Percentiles rank a stretch among this genome's conserved stretches.
Conservation (phyloP, 2,113 vertebrate genomes). For the Perca fluviatilis region DNA sequence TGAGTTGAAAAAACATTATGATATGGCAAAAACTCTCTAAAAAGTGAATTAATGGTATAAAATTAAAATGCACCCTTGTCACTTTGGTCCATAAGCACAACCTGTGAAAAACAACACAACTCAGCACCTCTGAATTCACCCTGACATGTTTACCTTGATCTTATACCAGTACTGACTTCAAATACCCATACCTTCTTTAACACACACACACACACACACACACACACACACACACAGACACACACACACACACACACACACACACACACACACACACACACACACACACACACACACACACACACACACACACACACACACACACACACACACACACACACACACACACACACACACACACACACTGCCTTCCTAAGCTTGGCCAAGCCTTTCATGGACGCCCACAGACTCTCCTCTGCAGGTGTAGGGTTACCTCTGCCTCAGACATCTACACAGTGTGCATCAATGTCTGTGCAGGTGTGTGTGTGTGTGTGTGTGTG, state of each 20-base stretch:
- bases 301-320: neutral
- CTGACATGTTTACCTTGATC: slow-evolving; percentile 47
- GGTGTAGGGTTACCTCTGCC: slow-evolving; percentile 72
- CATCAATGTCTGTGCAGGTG: slow-evolving; percentile 22
- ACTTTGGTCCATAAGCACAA: neutral
- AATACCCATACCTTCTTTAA: slow-evolving; percentile 52
- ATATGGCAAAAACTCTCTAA: neutral
- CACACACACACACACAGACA: slow-evolving; percentile 12
- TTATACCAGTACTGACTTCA: slow-evolving; percentile 45
- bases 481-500: slow-evolving; percentile 8
- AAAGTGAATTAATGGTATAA: neutral
- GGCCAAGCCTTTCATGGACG: slow-evolving; percentile 60
- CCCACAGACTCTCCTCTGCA: slow-evolving; percentile 71
- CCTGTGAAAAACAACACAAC: slow-evolving; percentile 21
- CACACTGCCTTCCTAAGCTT: slow-evolving; percentile 47
- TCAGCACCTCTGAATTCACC: slow-evolving; percentile 25
- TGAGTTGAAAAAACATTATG: slow-evolving; percentile 1
- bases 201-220: slow-evolving; percentile 36
- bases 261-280: slow-evolving; percentile 14
- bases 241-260: slow-evolving; percentile 5
- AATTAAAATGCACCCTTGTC: neutral
- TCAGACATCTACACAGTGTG: slow-evolving; percentile 65
- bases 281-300: slow-evolving; percentile 24
- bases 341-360: no score
- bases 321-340: no score